These are phyloP conservation scores for Zophobas atratus DNA, from an alignment of 1,140 invertebrate species.

Conservation along the genomic window DNA sequence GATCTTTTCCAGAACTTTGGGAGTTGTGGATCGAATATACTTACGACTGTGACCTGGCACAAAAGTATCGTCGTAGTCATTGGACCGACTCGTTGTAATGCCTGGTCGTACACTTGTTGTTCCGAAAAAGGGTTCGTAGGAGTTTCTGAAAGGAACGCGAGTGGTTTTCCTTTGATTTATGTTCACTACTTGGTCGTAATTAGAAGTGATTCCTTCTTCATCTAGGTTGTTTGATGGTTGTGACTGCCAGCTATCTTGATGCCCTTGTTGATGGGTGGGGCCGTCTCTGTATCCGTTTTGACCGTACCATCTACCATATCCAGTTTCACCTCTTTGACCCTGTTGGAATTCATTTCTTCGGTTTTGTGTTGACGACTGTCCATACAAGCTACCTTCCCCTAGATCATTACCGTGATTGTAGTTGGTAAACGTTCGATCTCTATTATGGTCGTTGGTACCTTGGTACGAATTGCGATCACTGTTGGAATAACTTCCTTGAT, in stretches of 20 bases:
- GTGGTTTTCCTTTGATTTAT: slow-evolving; percentile 15
- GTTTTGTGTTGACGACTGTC: not conserved
- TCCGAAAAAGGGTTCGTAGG: slow-evolving; percentile 13
- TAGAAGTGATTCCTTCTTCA: slow-evolving; percentile 2
- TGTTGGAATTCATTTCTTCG: not conserved
- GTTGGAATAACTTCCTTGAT: too few relatives aligned
- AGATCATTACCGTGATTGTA: not conserved
- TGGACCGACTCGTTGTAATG: not conserved
- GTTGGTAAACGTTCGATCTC: not conserved
- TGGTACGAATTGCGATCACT: too few relatives aligned
- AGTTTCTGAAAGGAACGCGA: not conserved
- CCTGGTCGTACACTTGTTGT: not conserved
- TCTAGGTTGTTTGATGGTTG: not conserved
- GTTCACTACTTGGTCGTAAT: slow-evolving; percentile 39
- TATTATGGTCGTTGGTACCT: not conserved
- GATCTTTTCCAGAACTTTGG: slow-evolving; percentile 38
- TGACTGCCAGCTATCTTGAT: not conserved
- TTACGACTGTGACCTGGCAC: slow-evolving; percentile 36
- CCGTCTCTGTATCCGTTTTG: not conserved
- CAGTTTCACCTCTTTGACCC: not conserved
- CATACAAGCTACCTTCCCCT: not conserved
- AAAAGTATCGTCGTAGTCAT: slow-evolving; percentile 56
- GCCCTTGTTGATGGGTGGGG: not conserved
- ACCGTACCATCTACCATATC: not conserved
- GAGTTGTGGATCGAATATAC: slow-evolving; percentile 3